Base-by-base conservation (phyloP, 2,113 vertebrate genomes). In the Oncorhynchus tshawytscha region DNA sequence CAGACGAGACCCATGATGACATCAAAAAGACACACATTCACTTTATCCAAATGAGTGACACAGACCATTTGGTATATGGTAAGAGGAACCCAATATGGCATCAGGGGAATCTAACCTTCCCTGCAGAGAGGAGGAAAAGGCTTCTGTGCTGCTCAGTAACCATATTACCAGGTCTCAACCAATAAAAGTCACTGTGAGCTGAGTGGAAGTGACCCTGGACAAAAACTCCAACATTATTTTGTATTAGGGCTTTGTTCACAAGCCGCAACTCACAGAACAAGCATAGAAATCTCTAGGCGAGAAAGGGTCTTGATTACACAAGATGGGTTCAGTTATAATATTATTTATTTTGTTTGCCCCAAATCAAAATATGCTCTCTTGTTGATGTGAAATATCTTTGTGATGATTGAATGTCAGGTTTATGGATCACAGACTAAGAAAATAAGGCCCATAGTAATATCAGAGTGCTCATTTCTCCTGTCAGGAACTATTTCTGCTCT, bases 301-400 rank as follows among this genome's bases (percentile, higher is more conserved):
- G 22, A 66, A 77, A 77, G 66, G 13, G 48, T 1, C 4, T 48
- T n/a, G 59, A 69, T 72, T 22, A 13, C 18, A 72, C 70, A 31
- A 59, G 49, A 72, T 3, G 18, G 18, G 22, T 29, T 59, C 27
- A 59, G 54, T 34, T 72, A 59, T 31, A 20, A 70, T 57, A 7
- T 31, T 11, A 59, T 59, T 74, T 31, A 72, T 74, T 62, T 27
- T 31, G 34, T n/a, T 25, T 76, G 79, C 69, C 73, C n/a, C 69
- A 31, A 74, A 74, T 78, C 6, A 57, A 75, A 81, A 74, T 74
- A 24, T 76, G 83, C 67, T 74, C 49, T 15, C 60, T 29, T 20
- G 74, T 60, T 82, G 66, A 81, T 73, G 65, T 67, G 76, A 83
- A 72, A 66, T 72, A 74, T 85, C 49, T 82, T 84, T 89, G 77